Evolutionary conservation across 2,888 invertebrate species (phyloP), one percentile per base, ranked within the genome.

Genomic region (Lottia gigantea): DNA sequence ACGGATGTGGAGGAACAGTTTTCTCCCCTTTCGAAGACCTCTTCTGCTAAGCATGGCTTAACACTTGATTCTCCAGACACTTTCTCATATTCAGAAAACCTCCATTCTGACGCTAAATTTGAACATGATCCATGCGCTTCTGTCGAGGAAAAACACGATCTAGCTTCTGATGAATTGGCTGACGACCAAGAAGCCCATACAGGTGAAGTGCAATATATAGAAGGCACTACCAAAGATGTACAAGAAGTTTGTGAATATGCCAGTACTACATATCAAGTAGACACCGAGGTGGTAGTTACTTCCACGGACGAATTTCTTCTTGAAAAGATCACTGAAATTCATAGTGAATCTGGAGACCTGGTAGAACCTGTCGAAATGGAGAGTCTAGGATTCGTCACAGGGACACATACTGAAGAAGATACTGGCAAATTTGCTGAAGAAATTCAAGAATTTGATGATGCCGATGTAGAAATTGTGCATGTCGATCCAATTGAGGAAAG

Each of bases 1-100:
- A 84, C 83, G 61, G 83, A 85, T 78, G 81, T 82, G 67, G 85
- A 85, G 76, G 85, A 86, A 74, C 84, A 85, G 80, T 85, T 85
- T 74, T 82, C 83, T 72, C 83, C 82, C 73, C 78, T 81, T 71
- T 70, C 77, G 64, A 77, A 78, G 67, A 78, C 80, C 69, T 81
- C 83, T 67, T 76, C 80, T 74, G 73, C 81, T 66, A 81, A 87
- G 80, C 87, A 87, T 70, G 83, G 84, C 64, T 85, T 89, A 65
- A 84, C 86, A 71, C 82, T 86, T 74, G 85, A 83, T 66, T 19
- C 70, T 70, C 69, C 68, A 40, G 40, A 40, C 40, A 40, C 40
- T 8, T 40, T 40, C 40, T 40, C 64, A 47, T 71, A 71, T 46
- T 73, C 70, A 45, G 68, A 71, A 68, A 61, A 67, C 47, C 66